Evolutionary conservation across 2,113 vertebrate genomes (phyloP).

Genomic region (Ellobius talpinus): DNA sequence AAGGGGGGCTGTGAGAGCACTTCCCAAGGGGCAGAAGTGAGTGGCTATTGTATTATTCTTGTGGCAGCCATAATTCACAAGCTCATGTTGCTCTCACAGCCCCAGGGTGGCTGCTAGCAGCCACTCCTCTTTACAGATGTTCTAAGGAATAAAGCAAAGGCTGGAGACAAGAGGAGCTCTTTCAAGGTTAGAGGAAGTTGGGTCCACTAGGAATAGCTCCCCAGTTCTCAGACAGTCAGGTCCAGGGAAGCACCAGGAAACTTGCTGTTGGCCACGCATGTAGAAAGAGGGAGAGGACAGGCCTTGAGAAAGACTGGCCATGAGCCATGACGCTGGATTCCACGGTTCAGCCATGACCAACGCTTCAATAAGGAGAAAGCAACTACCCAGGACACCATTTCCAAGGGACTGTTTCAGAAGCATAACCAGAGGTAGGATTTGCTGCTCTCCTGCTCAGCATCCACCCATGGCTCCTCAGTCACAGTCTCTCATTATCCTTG

Average conservation of each 20-base stretch:
- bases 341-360: too few species aligned
- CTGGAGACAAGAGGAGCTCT: background rate
- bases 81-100: background rate
- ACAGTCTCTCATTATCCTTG: background rate
- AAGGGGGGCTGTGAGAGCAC: background rate
- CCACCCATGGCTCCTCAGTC: background rate
- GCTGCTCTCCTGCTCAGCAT: background rate
- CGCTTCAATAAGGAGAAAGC: background rate
- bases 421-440: background rate
- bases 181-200: background rate
- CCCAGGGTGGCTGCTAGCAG: background rate
- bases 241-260: background rate
- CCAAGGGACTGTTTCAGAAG: background rate
- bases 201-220: background rate
- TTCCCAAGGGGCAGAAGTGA: background rate
- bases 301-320: background rate
- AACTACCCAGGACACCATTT: background rate
- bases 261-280: background rate
- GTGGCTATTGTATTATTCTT: background rate
- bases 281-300: background rate
- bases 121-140: slow-evolving; percentile 23
- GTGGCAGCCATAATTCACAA: background rate
- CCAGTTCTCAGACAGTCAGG: background rate
- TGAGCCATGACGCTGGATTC: background rate
- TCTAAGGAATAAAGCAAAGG: background rate